Evolutionary conservation across 1,140 invertebrate species (phyloP).

Genomic region (Antheraea pernyi): DNA sequence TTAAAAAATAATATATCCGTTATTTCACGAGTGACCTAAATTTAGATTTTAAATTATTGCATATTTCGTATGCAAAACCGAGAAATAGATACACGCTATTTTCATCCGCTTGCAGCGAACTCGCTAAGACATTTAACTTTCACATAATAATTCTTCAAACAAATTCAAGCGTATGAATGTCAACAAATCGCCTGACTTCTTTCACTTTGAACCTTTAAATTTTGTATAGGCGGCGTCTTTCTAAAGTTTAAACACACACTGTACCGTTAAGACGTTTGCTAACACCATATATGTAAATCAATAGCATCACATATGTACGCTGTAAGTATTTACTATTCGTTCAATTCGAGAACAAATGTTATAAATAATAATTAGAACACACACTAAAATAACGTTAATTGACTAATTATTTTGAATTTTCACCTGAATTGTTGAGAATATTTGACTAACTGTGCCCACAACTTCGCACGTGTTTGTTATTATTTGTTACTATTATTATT

Average conservation of each 20-base stretch:
- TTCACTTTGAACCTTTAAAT: constrained; percentile 1
- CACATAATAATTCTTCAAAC: not conserved
- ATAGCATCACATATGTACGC: not conserved
- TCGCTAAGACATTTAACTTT: not conserved
- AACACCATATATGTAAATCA: constrained; percentile 1
- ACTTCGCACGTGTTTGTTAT: too few relatives aligned
- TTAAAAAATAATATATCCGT: too few relatives aligned
- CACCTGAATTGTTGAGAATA: too few relatives aligned
- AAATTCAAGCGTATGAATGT: constrained; percentile 1
- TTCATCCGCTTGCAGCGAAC: not conserved
- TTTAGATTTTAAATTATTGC: too few relatives aligned
- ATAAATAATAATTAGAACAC: not conserved
- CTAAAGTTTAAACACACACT: not conserved
- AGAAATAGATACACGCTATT: not conserved
- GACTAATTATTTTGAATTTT: too few relatives aligned
- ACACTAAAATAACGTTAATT: too few relatives aligned
- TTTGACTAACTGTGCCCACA: too few relatives aligned
- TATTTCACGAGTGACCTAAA: too few relatives aligned
- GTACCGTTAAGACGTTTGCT: constrained; percentile 1
- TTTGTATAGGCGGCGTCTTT: constrained; percentile 2
- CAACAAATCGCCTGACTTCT: not conserved
- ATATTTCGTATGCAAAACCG: not conserved
- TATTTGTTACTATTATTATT: too few relatives aligned
- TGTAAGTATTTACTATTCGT: not conserved
- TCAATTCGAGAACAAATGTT: not conserved